These are phyloP conservation scores for Palaemon carinicauda DNA, from an alignment of 1,140 invertebrate genomes.

Conservation along the genomic window DNA sequence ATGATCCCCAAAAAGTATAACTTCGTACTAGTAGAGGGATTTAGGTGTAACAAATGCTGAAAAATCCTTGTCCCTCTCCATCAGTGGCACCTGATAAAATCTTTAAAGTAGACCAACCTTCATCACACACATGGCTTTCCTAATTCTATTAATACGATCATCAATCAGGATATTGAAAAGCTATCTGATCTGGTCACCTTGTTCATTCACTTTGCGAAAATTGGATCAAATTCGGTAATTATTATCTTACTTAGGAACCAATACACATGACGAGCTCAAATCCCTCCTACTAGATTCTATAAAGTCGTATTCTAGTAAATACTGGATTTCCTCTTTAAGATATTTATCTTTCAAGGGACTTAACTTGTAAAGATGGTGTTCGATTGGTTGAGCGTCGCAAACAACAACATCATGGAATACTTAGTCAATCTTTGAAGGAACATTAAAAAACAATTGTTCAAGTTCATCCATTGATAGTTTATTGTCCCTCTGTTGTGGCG, in stretches of 20 bases:
- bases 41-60: neutral
- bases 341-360: neutral
- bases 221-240: neutral
- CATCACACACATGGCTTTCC: neutral
- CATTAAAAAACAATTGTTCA: neutral
- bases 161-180: neutral
- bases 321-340: no score
- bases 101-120: conserved; percentile 22
- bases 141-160: neutral
- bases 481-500: no score
- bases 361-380: neutral
- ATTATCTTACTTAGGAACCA: neutral
- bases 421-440: neutral
- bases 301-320: no score
- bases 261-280: conserved; percentile 2
- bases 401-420: neutral
- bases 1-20: neutral
- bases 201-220: neutral
- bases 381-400: neutral
- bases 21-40: no score
- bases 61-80: neutral
- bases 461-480: neutral
- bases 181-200: no score
- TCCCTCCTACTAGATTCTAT: neutral
- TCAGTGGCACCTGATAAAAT: neutral